Conservation (phyloP, 2,797 vertebrate genomes). For the Tangara arthus region DNA sequence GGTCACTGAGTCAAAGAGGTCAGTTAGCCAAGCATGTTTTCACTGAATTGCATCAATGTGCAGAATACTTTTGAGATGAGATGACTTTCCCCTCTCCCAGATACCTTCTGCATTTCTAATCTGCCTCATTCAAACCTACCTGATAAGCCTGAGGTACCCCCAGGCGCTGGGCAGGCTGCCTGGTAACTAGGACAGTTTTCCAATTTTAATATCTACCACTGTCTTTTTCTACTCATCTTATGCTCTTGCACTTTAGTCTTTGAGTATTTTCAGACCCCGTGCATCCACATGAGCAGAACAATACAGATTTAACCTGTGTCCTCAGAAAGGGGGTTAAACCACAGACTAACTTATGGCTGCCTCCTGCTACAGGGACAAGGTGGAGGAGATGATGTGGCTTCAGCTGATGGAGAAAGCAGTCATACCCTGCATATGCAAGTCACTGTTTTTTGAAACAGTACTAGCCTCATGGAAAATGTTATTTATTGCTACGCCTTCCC, state of each 20-base stretch:
- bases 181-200: not conserved
- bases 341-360: not conserved
- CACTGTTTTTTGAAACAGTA: not conserved
- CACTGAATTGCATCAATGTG: not conserved
- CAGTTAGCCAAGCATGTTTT: not conserved
- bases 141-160: not conserved
- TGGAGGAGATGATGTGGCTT: not conserved
- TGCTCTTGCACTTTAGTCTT: not conserved
- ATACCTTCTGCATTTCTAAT: not conserved
- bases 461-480: constrained; percentile 14
- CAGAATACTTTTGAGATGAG: not conserved
- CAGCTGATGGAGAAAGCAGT: not conserved
- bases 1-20: not conserved
- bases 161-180: not conserved
- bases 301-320: not conserved
- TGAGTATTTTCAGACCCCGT: not conserved
- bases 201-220: not conserved
- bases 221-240: not conserved
- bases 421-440: not conserved
- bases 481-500: constrained; percentile 36
- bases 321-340: constrained; percentile 8
- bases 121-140: not conserved
- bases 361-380: not conserved
- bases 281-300: not conserved
- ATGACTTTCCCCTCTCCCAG: not conserved